Evolutionary conservation across 1,140 invertebrate species (phyloP), one percentile per base, ranked within the genome.

Genomic region (Scylla paramamosain): DNA sequence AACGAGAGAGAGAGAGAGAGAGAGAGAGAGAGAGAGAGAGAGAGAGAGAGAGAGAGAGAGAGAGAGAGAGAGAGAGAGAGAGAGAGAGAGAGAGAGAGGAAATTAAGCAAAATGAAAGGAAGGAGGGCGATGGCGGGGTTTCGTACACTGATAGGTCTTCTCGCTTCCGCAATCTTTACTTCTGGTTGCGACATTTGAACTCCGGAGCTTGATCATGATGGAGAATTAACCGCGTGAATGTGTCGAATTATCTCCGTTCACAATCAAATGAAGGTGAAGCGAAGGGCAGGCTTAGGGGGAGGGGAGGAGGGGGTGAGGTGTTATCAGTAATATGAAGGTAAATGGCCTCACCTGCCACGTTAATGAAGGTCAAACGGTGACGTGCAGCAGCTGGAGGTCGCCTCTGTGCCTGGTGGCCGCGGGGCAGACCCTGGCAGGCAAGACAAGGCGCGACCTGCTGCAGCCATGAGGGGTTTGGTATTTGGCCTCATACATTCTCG

Each of bases 261-360:
- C 20, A 20, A n/a, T 77, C n/a, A 77, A 77, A 77, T 77, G 52
- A 59, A 16, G 52, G 10, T 77, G 67, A 7, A n/a, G n/a, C 67
- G 67, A n/a, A 77, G 67, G 20, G 67, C 20, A 77, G 20, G 20
- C n/a, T n/a, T n/a, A 7, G 67, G 67, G n/a, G 67, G 67, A 20
- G 6, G 2, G 67, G 67, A n/a, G 59, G 20, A 20, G 20, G 67
- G 67, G 67, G 2, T 77, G 8, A 25, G 20, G 25, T n/a, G 67
- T n/a, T 77, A n/a, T 77, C 20, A 20, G 16, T 77, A n/a, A n/a
- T 77, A 20, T 25, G 67, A n/a, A 77, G 67, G 67, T 77, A 77
- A 77, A 77, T 25, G 67, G 67, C 67, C 67, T 77, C 67, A 77
- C 67, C 67, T 77, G 67, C n/a, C 67, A 77, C 67, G 67, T n/a